phyloP scores from a whole-genome alignment of 2,113 vertebrate genomes.

The Phrynosoma blainvillii region DNA sequence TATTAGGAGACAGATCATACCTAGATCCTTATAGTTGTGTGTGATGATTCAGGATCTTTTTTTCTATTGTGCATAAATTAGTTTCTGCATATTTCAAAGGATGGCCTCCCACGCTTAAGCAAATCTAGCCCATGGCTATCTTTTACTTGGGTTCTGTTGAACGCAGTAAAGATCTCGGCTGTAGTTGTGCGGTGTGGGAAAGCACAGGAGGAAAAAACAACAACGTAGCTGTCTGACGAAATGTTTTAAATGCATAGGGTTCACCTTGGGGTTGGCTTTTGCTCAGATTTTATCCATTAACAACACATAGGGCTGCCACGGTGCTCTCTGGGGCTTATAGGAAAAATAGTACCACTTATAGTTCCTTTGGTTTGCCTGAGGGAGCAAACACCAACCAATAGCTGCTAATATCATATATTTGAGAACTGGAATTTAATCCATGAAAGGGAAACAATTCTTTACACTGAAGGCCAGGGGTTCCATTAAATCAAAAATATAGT shows the following conservation, averaged over 20 bases:
- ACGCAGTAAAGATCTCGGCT: conserved; percentile 75
- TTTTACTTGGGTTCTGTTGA: conserved; percentile 76
- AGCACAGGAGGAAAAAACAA: conserved; percentile 69
- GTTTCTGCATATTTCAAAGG: conserved; percentile 67
- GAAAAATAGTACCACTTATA: conserved; percentile 77
- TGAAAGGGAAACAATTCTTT: conserved; percentile 44
- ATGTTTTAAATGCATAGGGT: conserved; percentile 88
- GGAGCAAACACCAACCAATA: conserved; percentile 71
- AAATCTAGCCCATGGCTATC: too few species aligned
- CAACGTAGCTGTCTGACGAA: conserved; percentile 83
- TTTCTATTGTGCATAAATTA: background rate
- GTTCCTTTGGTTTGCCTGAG: conserved; percentile 73
- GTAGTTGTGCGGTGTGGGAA: conserved; percentile 36
- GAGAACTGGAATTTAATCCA: conserved; percentile 63
- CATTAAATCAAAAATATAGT: conserved; percentile 44
- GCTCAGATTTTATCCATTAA: conserved; percentile 87
- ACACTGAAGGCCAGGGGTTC: conserved; percentile 46
- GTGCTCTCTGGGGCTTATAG: conserved; percentile 75
- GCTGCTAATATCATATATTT: conserved; percentile 64
- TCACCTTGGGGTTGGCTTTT: conserved; percentile 84
- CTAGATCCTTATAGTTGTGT: too few species aligned
- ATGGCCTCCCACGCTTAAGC: conserved; percentile 59
- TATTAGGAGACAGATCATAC: too few species aligned
- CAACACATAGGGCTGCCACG: conserved; percentile 81
- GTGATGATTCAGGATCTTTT: too few species aligned